Evolutionary conservation across 1,140 invertebrate species (phyloP), one percentile per base, ranked within the genome.

Genomic region (Tyrophagus putrescentiae): DNA sequence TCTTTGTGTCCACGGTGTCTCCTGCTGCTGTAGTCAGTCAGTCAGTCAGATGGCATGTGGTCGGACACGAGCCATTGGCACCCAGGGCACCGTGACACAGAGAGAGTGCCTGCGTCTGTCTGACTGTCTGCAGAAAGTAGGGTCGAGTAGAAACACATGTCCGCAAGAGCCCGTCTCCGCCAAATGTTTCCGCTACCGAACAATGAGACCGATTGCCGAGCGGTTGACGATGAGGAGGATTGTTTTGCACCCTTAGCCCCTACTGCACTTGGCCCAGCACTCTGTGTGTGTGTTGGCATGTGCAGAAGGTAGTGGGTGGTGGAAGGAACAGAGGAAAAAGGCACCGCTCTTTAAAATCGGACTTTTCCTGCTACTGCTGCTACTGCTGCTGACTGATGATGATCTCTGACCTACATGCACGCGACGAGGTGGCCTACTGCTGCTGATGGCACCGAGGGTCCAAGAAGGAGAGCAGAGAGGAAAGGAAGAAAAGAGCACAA

Each of bases 131-230:
- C n/a, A n/a, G n/a, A n/a, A n/a, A n/a, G n/a, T n/a, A n/a, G n/a
- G n/a, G n/a, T n/a, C n/a, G n/a, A n/a, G n/a, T n/a, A n/a, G n/a
- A n/a, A n/a, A n/a, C n/a, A 39, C n/a, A n/a, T n/a, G n/a, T n/a
- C 36, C 36, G 36, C 36, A 13, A 21, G 13, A 39, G 13, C 13
- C 13, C 36, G 21, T 13, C 7, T 48, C 7, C 18, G 18, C 45
- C 45, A 48, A 48, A 48, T 48, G 45, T 48, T 48, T 48, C 45
- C 45, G 45, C 45, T 21, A 48, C 7, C 18, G 21, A 48, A 48
- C 45, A 48, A 48, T 9, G 36, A 39, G 13, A 39, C 36, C 36
- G 21, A 39, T 13, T 21, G 21, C 21, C 21, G 45, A n/a, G n/a
- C n/a, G n/a, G n/a, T n/a, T n/a, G n/a, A n/a, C n/a, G n/a, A n/a